phyloP scores from a whole-genome alignment of 2,888 invertebrate species.

The Lasioglossum lativentre region DNA sequence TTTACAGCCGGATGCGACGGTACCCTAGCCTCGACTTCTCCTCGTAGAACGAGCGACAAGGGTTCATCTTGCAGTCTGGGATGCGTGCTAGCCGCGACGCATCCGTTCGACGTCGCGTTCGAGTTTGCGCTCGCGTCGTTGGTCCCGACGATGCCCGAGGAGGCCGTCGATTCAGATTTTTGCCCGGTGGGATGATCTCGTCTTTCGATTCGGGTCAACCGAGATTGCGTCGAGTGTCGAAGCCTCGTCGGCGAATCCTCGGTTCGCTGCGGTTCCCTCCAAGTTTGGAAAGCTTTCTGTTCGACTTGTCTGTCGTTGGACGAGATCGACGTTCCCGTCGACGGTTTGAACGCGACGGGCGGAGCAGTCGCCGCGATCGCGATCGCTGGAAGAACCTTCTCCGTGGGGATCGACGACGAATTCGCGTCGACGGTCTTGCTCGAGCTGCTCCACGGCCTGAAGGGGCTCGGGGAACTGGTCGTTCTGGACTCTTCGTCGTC shows the following conservation, averaged over 20 bases:
- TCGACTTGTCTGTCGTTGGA: background rate
- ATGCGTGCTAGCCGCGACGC: slow-evolving; percentile 43
- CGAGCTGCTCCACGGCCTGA: slow-evolving; percentile 88
- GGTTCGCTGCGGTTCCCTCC: background rate
- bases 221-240: background rate
- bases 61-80: slow-evolving; percentile 87
- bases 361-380: background rate
- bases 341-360: background rate
- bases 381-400: background rate
- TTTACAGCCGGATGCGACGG: slow-evolving; percentile 86
- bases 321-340: background rate
- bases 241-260: background rate
- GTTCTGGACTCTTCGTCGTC: slow-evolving; percentile 73
- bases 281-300: background rate
- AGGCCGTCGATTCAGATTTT: slow-evolving; percentile 58
- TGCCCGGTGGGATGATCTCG: slow-evolving; percentile 64
- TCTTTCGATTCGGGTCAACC: slow-evolving; percentile 30
- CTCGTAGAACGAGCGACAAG: slow-evolving; percentile 86
- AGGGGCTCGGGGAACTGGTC: slow-evolving; percentile 85
- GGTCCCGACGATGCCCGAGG: background rate
- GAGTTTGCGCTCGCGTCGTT: background rate
- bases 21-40: slow-evolving; percentile 85
- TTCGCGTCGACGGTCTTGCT: slow-evolving; percentile 63
- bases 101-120: background rate
- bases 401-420: background rate